A percentile compares a stretch with the other conserved stretches of the same genome.
phyloP scores from a whole-genome alignment of 2,113 vertebrate species.

The Speoplatyrhinus poulsoni region DNA sequence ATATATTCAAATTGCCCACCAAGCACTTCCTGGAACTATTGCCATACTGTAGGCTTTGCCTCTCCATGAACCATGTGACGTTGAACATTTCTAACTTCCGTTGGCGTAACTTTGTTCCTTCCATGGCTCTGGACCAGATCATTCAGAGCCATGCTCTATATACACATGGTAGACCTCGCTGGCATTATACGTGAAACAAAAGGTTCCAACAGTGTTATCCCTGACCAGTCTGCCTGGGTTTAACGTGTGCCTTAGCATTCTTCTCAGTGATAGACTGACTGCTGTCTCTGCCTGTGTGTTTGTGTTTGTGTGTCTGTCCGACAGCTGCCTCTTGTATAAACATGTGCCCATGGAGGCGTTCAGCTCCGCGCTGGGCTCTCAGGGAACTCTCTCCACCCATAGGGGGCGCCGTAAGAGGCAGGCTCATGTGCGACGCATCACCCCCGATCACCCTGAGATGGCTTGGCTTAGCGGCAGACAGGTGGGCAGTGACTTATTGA shows the following conservation, averaged over 20 bases:
- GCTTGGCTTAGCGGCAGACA: slow-evolving; percentile 81
- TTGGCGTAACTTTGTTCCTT: no score
- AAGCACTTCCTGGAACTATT: no score
- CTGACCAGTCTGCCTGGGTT: neutral
- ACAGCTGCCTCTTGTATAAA: slow-evolving; percentile 89
- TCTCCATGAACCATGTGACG: no score
- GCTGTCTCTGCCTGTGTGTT: neutral
- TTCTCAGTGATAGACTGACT: neutral
- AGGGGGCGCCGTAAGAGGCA: slow-evolving; percentile 66
- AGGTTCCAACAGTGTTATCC: neutral
- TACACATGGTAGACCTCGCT: neutral
- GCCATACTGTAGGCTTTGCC: no score
- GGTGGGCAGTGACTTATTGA: slow-evolving; percentile 66
- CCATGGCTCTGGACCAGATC: neutral
- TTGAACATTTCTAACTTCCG: no score
- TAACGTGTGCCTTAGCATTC: slow-evolving; percentile 3
- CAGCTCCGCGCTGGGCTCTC: slow-evolving; percentile 78
- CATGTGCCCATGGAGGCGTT: slow-evolving; percentile 86
- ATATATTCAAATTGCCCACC: no score
- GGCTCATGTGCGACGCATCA: slow-evolving; percentile 68
- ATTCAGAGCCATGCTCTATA: neutral
- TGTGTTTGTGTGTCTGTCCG: slow-evolving; percentile 7
- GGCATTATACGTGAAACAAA: neutral
- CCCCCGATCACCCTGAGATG: slow-evolving; percentile 80
- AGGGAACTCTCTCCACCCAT: slow-evolving; percentile 67